phyloP scores from a whole-genome alignment of 2,888 invertebrate genomes.

The Halocaridina rubra region DNA sequence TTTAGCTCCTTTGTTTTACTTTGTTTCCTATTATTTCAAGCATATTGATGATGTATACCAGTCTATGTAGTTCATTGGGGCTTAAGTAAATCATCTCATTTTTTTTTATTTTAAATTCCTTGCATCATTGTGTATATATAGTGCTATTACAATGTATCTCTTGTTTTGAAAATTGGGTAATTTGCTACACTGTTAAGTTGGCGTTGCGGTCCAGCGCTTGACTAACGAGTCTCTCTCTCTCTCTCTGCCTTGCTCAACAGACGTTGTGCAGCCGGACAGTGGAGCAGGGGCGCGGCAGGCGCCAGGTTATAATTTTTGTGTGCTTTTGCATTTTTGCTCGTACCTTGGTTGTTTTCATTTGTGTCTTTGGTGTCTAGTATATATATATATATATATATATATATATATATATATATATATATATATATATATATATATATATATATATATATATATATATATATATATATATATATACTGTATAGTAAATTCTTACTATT shows the following conservation, averaged over 20 bases:
- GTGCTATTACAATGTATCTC: conserved; percentile 26
- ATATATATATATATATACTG: conserved; percentile 30
- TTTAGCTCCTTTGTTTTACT: conserved; percentile 41
- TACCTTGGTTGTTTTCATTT: conserved; percentile 44
- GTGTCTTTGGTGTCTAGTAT: conserved; percentile 33
- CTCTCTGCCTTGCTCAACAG: conserved; percentile 53
- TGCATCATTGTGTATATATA: conserved; percentile 37
- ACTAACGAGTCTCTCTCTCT: conserved; percentile 54
- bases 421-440: too few relatives aligned
- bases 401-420: conserved; percentile 13
- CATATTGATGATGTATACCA: conserved; percentile 42
- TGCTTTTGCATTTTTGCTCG: conserved; percentile 53
- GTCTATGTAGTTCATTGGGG: conserved; percentile 41
- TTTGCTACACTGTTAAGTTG: conserved; percentile 52
- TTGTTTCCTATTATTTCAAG: conserved; percentile 42
- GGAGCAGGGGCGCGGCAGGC: conserved; percentile 46
- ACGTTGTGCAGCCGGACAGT: conserved; percentile 48
- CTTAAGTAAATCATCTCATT: conserved; percentile 38
- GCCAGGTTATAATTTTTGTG: conserved; percentile 51
- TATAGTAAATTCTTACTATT: conserved; percentile 14
- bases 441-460: too few relatives aligned
- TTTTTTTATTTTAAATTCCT: conserved; percentile 17
- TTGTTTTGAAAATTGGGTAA: conserved; percentile 38
- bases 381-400: conserved; percentile 13
- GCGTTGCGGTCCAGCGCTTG: conserved; percentile 59